A percentile compares a stretch with the other conserved stretches of the same genome.
phyloP scores from a whole-genome alignment of 2,888 invertebrate species.

The Orchesellides sinensis region DNA sequence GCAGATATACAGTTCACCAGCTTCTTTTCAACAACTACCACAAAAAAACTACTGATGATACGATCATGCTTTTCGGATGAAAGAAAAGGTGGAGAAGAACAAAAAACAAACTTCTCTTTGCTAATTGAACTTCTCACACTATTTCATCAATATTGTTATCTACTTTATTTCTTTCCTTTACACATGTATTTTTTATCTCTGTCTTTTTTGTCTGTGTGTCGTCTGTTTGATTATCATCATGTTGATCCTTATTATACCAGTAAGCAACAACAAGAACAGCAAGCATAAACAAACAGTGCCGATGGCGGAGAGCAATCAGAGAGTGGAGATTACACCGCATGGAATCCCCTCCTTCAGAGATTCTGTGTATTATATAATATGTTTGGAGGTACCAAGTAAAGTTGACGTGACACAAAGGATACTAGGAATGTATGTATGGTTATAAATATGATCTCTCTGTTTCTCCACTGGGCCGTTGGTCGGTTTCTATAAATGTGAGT shows the following conservation, averaged over 20 bases:
- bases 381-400: neutral
- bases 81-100: slow-evolving; percentile 1
- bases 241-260: slow-evolving; percentile 38
- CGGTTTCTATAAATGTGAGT: too few relatives aligned
- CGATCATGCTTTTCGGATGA: slow-evolving; percentile 16
- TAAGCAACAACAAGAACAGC: slow-evolving; percentile 47
- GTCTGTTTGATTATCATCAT: slow-evolving; percentile 51
- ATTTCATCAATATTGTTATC: slow-evolving; percentile 51
- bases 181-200: slow-evolving; percentile 11
- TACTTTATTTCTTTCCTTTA: neutral
- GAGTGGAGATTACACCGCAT: slow-evolving; percentile 5
- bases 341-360: neutral
- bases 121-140: slow-evolving; percentile 63
- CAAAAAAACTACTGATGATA: neutral
- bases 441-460: too few relatives aligned
- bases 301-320: slow-evolving; percentile 32
- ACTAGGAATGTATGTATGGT: too few relatives aligned
- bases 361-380: neutral
- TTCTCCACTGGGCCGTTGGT: too few relatives aligned
- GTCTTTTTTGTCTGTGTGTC: slow-evolving; percentile 39
- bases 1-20: neutral
- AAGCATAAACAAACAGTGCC: slow-evolving; percentile 39
- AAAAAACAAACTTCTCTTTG: slow-evolving; percentile 18
- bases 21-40: neutral
- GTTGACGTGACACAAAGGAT: slow-evolving; percentile 8